Conservation (phyloP, 2,113 vertebrate species). For the Apaloderma vittatum region DNA sequence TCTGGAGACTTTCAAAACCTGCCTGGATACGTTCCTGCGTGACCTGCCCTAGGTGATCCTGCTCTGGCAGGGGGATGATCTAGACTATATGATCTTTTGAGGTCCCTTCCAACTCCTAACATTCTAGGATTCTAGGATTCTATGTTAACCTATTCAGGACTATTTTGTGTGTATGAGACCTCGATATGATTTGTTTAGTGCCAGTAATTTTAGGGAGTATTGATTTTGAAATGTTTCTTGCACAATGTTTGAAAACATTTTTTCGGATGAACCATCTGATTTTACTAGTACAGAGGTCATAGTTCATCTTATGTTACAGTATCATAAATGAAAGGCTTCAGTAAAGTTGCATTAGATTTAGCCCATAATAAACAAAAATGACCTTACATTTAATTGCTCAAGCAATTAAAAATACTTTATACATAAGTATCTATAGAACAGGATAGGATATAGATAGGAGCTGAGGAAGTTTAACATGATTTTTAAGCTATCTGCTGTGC, state of each 20-base stretch:
- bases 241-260: neutral
- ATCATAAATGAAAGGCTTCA: neutral
- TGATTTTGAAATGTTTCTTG: constrained; percentile 35
- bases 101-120: no score
- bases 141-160: neutral
- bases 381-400: neutral
- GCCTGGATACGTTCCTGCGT: no score
- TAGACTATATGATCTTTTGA: no score
- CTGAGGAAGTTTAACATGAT: neutral
- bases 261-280: neutral
- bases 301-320: neutral
- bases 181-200: constrained; percentile 19
- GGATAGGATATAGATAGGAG: neutral
- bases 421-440: neutral
- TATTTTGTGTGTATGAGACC: neutral
- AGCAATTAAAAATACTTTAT: neutral
- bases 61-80: no score
- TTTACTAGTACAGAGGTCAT: neutral
- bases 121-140: no score
- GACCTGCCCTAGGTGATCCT: no score
- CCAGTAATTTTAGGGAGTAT: constrained; percentile 30
- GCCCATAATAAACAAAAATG: neutral
- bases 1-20: no score
- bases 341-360: neutral
- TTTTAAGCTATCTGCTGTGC: neutral